Evolutionary conservation across 2,888 invertebrate species (phyloP), one percentile per base, ranked within the genome.

Genomic region (Lobophora halterata): DNA sequence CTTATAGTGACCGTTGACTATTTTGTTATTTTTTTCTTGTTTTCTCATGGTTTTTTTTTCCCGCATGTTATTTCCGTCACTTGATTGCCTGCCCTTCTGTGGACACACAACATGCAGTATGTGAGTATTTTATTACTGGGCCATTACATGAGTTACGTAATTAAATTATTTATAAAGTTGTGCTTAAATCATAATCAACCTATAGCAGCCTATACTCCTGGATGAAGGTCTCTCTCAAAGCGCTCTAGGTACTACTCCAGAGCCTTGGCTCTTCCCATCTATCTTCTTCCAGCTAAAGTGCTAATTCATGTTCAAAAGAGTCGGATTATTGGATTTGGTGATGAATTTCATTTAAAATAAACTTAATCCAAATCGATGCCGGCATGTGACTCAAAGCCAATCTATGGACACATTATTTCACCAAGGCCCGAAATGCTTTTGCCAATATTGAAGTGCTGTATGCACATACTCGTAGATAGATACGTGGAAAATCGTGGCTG

Each of bases 401-500:
- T 47, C 40, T 43, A 46, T 37, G 16, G 27, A 30, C 46, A 18
- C 48, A 27, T 44, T 46, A 59, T 52, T 49, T 41, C 48, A 51
- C 48, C 49, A 55, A 44, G 49, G 51, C 55, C 52, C 57, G 64
- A 70, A 71, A 64, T 65, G 58, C 60, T 46, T 53, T 49, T 37
- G 52, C 57, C 61, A 60, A 68, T 66, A 66, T 65, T 62, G 63
- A 66, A 58, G 55, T 57, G 26, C 44, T 44, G 44, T 48, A 48
- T 34, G 50, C 46, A 50, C 47, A 52, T 56, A n/a, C n/a, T n/a
- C n/a, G n/a, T n/a, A 44, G 12, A 49, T 43, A 71, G 62, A 62
- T 72, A 78, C 65, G 75, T 76, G 72, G 78, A 74, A 82, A 82
- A 81, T 80, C 79, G 79, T 77, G 66, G 63, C 66, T 67, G 72